Evolutionary conservation across 1,140 invertebrate species (phyloP), one percentile per base, ranked within the genome.

Genomic region (Rhagoletis zephyria): DNA sequence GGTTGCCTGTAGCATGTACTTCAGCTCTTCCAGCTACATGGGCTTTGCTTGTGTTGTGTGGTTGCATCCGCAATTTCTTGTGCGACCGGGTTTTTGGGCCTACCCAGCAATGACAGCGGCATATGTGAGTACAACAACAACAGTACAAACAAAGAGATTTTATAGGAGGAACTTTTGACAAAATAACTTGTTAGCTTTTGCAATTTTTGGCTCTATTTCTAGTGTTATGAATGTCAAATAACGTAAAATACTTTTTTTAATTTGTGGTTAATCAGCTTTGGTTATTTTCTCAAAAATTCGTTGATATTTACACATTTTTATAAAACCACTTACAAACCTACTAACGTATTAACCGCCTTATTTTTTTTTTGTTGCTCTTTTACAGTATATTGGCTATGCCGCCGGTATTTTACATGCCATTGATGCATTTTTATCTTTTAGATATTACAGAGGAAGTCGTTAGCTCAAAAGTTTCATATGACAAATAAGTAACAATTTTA

Each of bases 101-200:
- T 97, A 96, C 93, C 96, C 96, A 16, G 96, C 96, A 2, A 97
- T 97, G 96, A 96, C 96, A 42, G 96, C 96, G 1, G 95, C 96
- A 85, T 97, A 97, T 91, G 97, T 97, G 93, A 96, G 96, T 95
- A 87, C 2, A 30, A 30, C 64, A 86, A 61, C 61, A 60, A 16
- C 16, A 86, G 51, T 56, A 14, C 61, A 14, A 14, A 14, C 61
- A 14, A 14, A 63, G 61, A 4, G 12, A 3, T 63, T 42, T 86
- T 81, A 56, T 7, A 56, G 51, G 10, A 1, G 51, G 5, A 56
- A 2, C 51, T 56, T 56, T 81, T n/a, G 30, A 14, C n/a, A 9
- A 19, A 10, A 67, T 67, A 67, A 19, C 64, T 67, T 16, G 30
- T 4, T 74, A 1, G 40, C 10, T 48, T 48, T n/a, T 16, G n/a